Percentiles rank a stretch among this genome's conserved stretches.
phyloP scores from a whole-genome alignment of 2,888 invertebrate species.

The Euproctis similis region DNA sequence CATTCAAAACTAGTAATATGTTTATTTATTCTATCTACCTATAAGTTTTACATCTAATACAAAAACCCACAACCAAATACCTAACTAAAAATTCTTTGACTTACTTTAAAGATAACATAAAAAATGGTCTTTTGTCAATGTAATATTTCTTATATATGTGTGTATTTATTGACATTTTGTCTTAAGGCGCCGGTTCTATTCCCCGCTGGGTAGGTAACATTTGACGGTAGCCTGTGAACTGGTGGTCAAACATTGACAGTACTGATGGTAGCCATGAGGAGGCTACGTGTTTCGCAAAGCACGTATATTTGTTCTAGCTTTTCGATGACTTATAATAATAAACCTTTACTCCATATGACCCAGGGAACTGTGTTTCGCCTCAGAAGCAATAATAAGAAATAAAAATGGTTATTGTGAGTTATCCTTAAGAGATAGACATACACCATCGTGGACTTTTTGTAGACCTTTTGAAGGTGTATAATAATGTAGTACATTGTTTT shows the following conservation, averaged over 20 bases:
- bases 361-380: no score
- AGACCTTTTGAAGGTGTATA: no score
- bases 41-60: no score
- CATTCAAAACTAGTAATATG: no score
- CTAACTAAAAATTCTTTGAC: slow-evolving; percentile 4
- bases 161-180: slow-evolving; percentile 19
- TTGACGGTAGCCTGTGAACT: slow-evolving; percentile 38
- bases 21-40: no score
- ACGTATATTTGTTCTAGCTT: slow-evolving; percentile 3
- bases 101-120: slow-evolving; percentile 6
- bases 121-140: slow-evolving; percentile 5
- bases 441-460: no score
- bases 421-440: no score
- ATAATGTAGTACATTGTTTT: no score
- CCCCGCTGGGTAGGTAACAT: slow-evolving; percentile 15
- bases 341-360: no score
- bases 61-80: not conserved
- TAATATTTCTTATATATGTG: slow-evolving; percentile 3
- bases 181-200: slow-evolving; percentile 10
- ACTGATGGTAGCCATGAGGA: slow-evolving; percentile 4
- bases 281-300: slow-evolving; percentile 6
- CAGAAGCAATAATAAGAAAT: no score
- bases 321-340: no score
- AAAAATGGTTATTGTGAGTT: no score
- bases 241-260: slow-evolving; percentile 32